Base-by-base conservation (phyloP, 2,888 invertebrate species). In the Trachelus iudaicus region DNA sequence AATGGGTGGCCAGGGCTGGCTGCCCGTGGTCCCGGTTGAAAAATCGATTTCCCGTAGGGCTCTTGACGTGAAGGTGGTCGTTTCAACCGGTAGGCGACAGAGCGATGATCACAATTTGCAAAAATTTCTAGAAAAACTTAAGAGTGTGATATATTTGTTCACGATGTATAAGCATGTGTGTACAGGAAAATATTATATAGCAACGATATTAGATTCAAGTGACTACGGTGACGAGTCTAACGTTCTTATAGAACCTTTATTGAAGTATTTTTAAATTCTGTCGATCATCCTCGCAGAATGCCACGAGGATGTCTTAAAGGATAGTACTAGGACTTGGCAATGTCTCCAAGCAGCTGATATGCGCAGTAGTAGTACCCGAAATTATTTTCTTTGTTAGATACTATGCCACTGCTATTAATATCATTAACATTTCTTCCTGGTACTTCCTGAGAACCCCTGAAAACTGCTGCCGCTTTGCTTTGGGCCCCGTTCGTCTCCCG, bases 31-130 rank as follows among this genome's bases (percentile, higher is more conserved):
- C 71, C 83, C 85, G 82, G 85, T 83, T 84, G 89, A 88, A 89
- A 89, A 89, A 89, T 89, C 89, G 89, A 89, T 89, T 89, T 88
- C 83, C 87, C 87, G 86, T 88, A 87, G 88, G 87, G 85, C 56
- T 56, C 23, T 23, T 15, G 56, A 56, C 68, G 68, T 34, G 35
- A 69, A 73, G 56, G 73, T 68, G 34, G 15, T 34, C 11, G 34
- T 31, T 13, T 31, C 73, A 68, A 69, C 35, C 33, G 33, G 68
- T 69, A 37, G 73, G 31, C 23, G 68, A 23, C 23, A 71, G 30
- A 37, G 37, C 69, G 15, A 77, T 81, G 80, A 81, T 84, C 81
- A 81, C 81, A 83, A 84, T 85, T 85, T 83, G 84, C 85, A 83
- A 86, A 86, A 86, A 86, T 84, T 82, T 81, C 80, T 80, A 84